Evolutionary conservation across 1,140 invertebrate species (phyloP).

Genomic region (Pseudomyrmex flavicornis): DNA sequence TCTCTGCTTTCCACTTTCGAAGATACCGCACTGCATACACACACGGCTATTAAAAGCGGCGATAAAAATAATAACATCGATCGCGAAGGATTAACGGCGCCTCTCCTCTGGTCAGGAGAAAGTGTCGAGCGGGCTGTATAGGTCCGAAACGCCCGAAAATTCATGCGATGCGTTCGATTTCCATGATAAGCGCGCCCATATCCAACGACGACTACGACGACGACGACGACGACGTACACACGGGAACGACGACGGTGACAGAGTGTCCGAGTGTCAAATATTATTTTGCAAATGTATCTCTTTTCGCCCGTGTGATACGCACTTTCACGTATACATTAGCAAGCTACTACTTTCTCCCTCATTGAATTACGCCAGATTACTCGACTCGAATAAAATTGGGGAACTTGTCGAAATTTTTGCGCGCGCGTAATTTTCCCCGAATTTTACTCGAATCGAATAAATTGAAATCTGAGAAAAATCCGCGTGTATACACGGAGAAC

Average conservation of each 20-base stretch:
- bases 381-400: conserved; percentile 33
- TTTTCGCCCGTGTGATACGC: not conserved
- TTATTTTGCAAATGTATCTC: conserved; percentile 43
- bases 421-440: conserved; percentile 16
- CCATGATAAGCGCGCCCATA: conserved; percentile 28
- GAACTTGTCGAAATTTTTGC: conserved; percentile 21
- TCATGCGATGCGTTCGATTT: conserved; percentile 44
- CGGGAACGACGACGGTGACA: not conserved
- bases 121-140: conserved; percentile 26
- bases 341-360: conserved; percentile 45
- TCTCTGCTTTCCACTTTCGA: conserved; percentile 30
- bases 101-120: conserved; percentile 17
- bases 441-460: conserved; percentile 37
- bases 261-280: conserved; percentile 24
- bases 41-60: conserved; percentile 27
- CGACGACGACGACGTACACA: not conserved
- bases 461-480: conserved; percentile 24
- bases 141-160: conserved; percentile 31
- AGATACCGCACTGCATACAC: not conserved
- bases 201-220: too few relatives aligned
- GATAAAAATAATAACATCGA: conserved; percentile 55
- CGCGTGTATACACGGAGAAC: not conserved
- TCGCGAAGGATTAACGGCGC: conserved; percentile 46
- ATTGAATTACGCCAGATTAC: conserved; percentile 54
- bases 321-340: conserved; percentile 51